A percentile compares a stretch with the other conserved stretches of the same genome.
Conservation (phyloP, 2,888 invertebrate species). For the Oegoconia quadripuncta region DNA sequence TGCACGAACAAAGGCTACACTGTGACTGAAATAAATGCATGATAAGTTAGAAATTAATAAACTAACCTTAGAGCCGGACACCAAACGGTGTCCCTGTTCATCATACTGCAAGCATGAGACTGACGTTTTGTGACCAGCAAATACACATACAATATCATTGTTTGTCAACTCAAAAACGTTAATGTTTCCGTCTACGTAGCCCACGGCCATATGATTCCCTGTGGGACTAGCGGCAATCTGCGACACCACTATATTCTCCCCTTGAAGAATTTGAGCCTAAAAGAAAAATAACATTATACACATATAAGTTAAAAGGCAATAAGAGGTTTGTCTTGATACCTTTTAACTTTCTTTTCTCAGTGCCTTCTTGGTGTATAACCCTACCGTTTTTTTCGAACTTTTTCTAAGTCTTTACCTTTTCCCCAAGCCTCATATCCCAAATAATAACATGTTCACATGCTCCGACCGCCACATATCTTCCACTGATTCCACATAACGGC, state of each 20-base stretch:
- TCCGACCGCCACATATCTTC: conserved; percentile 93
- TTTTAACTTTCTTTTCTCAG: no score
- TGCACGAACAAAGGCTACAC: no score
- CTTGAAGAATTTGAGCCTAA: conserved; percentile 87
- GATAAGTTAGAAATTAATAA: no score
- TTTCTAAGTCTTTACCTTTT: conserved; percentile 80
- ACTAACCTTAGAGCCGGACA: conserved; percentile 91
- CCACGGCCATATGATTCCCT: conserved; percentile 90
- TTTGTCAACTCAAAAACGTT: conserved; percentile 89
- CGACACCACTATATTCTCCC: conserved; percentile 90
- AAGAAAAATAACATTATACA: conserved; percentile 25
- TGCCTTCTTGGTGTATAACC: no score
- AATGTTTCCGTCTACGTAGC: conserved; percentile 93
- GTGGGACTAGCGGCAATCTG: conserved; percentile 87
- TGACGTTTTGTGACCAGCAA: conserved; percentile 91
- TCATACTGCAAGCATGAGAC: conserved; percentile 92
- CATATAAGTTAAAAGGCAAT: no score
- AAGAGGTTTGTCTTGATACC: no score
- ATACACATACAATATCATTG: conserved; percentile 84
- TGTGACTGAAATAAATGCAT: no score
- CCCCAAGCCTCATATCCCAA: conserved; percentile 94
- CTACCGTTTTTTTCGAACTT: no score
- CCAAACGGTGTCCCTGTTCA: conserved; percentile 88
- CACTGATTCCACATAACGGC: conserved; percentile 86
- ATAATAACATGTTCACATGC: conserved; percentile 96